Conservation (phyloP, 2,888 invertebrate genomes). For the Tridacna gigas region DNA sequence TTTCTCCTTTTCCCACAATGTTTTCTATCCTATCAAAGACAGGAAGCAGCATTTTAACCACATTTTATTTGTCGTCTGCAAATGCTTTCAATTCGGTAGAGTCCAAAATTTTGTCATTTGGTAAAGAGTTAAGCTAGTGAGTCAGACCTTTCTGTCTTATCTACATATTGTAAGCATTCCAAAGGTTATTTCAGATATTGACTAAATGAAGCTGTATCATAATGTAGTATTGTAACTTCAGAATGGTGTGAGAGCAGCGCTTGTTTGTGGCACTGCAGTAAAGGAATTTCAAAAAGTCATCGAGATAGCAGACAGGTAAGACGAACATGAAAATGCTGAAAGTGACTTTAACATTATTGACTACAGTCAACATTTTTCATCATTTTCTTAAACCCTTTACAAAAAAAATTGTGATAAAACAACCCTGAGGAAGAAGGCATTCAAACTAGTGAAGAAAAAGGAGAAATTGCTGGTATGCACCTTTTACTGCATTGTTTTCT, state of each 20-base stretch:
- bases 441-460: neutral
- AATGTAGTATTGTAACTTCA: slow-evolving; percentile 19
- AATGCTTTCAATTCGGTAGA: neutral
- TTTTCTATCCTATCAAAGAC: no score
- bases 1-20: neutral
- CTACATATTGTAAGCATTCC: neutral
- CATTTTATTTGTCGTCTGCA: no score
- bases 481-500: neutral
- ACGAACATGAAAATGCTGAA: no score
- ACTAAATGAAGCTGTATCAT: neutral
- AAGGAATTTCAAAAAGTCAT: slow-evolving; percentile 70
- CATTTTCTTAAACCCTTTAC: neutral
- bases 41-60: no score
- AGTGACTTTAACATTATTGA: no score
- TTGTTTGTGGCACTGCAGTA: slow-evolving; percentile 67
- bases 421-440: neutral
- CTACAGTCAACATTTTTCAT: neutral
- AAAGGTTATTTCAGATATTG: neutral
- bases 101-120: neutral
- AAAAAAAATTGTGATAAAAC: neutral
- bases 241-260: slow-evolving; percentile 68
- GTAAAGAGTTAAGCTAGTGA: neutral
- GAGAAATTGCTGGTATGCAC: neutral
- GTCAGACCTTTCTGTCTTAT: neutral
- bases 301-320: slow-evolving; percentile 67